phyloP scores from a whole-genome alignment of 2,888 invertebrate species.

The Pecten maximus region DNA sequence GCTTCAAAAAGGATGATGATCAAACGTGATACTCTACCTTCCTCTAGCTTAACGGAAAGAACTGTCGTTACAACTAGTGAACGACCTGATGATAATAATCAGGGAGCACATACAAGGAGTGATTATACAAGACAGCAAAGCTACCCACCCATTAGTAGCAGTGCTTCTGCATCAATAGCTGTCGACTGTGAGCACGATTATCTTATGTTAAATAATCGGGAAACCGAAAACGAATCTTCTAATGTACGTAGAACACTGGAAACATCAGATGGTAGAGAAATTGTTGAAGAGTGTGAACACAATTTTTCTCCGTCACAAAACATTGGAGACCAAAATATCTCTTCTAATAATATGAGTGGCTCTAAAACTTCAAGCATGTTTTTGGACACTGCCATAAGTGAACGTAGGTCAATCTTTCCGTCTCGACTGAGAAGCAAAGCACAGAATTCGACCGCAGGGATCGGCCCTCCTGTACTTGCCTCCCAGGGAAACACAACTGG shows the following conservation, averaged over 20 bases:
- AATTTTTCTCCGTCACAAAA: neutral
- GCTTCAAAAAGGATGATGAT: neutral
- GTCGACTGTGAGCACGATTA: neutral
- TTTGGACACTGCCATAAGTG: neutral
- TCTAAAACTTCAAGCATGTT: neutral
- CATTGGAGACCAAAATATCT: neutral
- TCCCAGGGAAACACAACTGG: neutral
- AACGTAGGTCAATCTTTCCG: neutral
- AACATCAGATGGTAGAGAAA: neutral
- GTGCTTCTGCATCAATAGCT: neutral
- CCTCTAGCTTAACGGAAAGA: neutral
- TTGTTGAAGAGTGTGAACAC: neutral
- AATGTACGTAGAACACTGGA: neutral
- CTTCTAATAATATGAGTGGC: neutral
- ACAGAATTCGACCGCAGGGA: neutral
- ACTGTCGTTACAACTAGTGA: neutral
- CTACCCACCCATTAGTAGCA: neutral
- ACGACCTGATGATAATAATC: neutral
- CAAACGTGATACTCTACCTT: neutral
- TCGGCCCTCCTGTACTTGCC: conserved; percentile 6
- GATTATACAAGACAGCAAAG: neutral
- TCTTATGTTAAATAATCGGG: neutral
- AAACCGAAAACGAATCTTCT: neutral
- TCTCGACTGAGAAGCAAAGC: neutral
- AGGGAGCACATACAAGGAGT: neutral